phyloP scores from a whole-genome alignment of 2,797 vertebrate species.

The Eulemur albifrons region DNA sequence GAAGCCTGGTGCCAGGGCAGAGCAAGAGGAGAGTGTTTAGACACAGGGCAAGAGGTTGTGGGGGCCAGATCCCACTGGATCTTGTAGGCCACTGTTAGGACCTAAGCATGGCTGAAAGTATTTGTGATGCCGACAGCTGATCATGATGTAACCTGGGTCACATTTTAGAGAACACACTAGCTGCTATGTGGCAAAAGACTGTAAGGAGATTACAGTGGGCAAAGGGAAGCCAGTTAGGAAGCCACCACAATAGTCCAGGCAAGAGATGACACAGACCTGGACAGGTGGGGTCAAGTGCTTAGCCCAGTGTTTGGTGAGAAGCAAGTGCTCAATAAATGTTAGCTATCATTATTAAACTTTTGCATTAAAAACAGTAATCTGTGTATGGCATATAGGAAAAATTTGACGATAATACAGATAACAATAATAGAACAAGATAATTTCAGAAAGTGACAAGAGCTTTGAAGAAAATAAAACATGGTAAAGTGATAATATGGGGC shows the following conservation, averaged over 20 bases:
- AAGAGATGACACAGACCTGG: neutral
- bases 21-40: neutral
- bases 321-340: neutral
- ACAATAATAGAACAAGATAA: neutral
- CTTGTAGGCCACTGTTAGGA: neutral
- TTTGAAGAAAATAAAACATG: neutral
- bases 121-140: neutral
- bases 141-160: neutral
- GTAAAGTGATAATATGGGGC: neutral
- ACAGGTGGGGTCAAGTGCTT: neutral
- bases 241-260: neutral
- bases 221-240: neutral
- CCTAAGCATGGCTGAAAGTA: neutral
- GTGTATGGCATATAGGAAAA: neutral
- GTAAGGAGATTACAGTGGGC: neutral
- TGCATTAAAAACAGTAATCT: neutral
- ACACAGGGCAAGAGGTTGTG: neutral
- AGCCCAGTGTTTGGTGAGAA: neutral
- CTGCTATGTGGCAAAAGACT: neutral
- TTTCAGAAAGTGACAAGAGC: neutral
- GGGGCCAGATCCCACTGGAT: neutral
- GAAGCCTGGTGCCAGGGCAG: neutral
- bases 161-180: neutral
- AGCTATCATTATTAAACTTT: neutral
- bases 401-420: neutral